Percentiles rank a stretch among this genome's conserved stretches.
Conservation (phyloP, 2,797 vertebrate species). For the Okamejei kenojei region DNA sequence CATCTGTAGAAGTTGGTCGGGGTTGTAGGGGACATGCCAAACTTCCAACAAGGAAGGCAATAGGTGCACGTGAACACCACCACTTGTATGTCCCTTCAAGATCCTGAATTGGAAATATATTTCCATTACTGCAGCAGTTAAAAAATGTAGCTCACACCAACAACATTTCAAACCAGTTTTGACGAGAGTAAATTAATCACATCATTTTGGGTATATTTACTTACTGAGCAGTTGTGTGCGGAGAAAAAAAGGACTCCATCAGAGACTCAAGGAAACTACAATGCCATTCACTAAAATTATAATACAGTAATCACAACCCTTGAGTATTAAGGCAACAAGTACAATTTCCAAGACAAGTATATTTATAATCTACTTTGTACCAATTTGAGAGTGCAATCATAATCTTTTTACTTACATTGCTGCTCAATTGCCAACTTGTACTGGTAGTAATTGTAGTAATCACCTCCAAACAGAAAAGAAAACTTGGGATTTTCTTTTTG, state of each 20-base stretch:
- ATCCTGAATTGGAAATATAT: no score
- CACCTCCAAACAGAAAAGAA: constrained; percentile 94
- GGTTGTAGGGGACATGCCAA: no score
- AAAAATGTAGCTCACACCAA: no score
- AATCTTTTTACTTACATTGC: constrained; percentile 71
- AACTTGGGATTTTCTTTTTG: constrained; percentile 97
- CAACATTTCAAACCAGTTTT: not conserved
- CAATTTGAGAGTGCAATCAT: not conserved
- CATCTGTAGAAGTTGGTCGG: no score
- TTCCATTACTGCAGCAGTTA: no score
- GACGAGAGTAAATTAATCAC: not conserved
- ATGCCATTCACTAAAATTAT: not conserved
- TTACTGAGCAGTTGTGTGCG: not conserved
- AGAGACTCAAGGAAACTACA: not conserved
- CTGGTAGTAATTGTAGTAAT: constrained; percentile 95
- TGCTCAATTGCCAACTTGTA: constrained; percentile 89
- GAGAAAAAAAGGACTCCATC: not conserved
- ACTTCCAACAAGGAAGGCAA: no score
- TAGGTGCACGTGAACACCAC: no score
- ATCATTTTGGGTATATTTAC: not conserved
- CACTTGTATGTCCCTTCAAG: no score
- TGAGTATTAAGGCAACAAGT: not conserved
- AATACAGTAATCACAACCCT: not conserved
- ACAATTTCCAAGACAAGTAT: not conserved
- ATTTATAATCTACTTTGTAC: not conserved